Evolutionary conservation across 1,140 invertebrate species (phyloP).

Genomic region (Drosophila teissieri): DNA sequence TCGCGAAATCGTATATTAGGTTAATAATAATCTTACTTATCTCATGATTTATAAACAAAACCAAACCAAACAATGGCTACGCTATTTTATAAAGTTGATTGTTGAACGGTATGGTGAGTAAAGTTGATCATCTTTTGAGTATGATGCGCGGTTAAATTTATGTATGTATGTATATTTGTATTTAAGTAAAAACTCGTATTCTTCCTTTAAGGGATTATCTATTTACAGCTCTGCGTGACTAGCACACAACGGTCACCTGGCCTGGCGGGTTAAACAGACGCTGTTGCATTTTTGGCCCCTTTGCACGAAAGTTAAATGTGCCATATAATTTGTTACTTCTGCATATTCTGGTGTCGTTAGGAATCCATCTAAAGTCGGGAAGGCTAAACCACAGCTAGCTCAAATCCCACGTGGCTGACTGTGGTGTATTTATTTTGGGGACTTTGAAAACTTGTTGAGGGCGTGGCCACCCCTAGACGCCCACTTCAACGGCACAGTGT

Average conservation of each 20-base stretch:
- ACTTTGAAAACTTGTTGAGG: constrained; percentile 65
- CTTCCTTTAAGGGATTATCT: neutral
- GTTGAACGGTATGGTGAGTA: no score
- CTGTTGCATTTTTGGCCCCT: constrained; percentile 2
- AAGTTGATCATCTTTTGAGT: no score
- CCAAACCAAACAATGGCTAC: no score
- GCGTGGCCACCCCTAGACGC: neutral
- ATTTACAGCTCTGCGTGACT: constrained; percentile 16
- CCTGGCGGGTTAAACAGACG: neutral
- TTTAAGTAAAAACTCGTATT: no score
- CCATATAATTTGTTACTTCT: constrained; percentile 51
- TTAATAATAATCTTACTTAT: no score
- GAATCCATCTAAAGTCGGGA: neutral
- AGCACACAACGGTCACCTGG: constrained; percentile 1
- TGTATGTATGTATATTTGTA: no score
- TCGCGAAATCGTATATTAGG: neutral
- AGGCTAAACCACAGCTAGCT: constrained; percentile 19
- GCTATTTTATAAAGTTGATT: no score
- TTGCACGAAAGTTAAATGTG: constrained; percentile 48
- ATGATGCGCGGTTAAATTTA: no score
- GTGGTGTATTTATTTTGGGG: constrained; percentile 67
- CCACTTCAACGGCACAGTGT: constrained; percentile 17
- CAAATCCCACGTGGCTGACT: constrained; percentile 64
- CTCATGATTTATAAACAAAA: neutral
- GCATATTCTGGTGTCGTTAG: constrained; percentile 57